Conservation (phyloP, 2,797 vertebrate species). For the Enteromius afrohamiltoni region DNA sequence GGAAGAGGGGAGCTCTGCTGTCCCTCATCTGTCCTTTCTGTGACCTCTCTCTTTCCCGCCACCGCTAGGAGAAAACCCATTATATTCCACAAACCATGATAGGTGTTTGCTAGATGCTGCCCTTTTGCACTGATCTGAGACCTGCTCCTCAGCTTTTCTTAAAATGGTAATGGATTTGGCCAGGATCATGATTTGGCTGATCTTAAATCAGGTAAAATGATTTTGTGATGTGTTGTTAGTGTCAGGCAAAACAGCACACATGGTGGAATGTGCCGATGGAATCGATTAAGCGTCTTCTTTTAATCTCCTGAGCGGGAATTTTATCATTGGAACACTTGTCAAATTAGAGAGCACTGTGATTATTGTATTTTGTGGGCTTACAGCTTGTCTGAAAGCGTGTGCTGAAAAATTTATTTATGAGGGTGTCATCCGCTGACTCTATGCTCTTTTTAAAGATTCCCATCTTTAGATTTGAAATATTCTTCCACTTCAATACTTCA, state of each 20-base stretch:
- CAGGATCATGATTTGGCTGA: background rate
- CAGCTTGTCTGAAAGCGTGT: conserved; percentile 28
- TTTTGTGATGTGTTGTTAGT: conserved; percentile 47
- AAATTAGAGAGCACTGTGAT: conserved; percentile 58
- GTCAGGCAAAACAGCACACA: conserved; percentile 47
- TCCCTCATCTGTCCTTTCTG: conserved; percentile 51
- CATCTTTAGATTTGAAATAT: background rate
- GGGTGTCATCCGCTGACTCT: conserved; percentile 4
- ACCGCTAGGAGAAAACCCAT: conserved; percentile 38
- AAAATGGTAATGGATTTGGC: conserved; percentile 33
- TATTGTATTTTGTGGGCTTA: conserved; percentile 53
- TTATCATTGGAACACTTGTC: conserved; percentile 48
- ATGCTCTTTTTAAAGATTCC: background rate
- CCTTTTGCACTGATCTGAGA: conserved; percentile 39
- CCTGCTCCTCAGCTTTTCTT: conserved; percentile 16
- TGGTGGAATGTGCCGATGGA: conserved; percentile 40
- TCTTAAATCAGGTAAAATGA: conserved; percentile 26
- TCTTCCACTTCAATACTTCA: conserved; percentile 17
- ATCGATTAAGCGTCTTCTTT: conserved; percentile 57
- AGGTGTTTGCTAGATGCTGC: conserved; percentile 39
- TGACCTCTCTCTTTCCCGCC: conserved; percentile 50
- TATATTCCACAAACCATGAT: conserved; percentile 44
- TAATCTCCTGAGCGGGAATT: conserved; percentile 57
- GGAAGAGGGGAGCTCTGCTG: conserved; percentile 50
- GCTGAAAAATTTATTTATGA: conserved; percentile 40